These are phyloP conservation scores for Chlorops oryzae DNA, from an alignment of 1,140 invertebrate genomes.

Conservation along the genomic window DNA sequence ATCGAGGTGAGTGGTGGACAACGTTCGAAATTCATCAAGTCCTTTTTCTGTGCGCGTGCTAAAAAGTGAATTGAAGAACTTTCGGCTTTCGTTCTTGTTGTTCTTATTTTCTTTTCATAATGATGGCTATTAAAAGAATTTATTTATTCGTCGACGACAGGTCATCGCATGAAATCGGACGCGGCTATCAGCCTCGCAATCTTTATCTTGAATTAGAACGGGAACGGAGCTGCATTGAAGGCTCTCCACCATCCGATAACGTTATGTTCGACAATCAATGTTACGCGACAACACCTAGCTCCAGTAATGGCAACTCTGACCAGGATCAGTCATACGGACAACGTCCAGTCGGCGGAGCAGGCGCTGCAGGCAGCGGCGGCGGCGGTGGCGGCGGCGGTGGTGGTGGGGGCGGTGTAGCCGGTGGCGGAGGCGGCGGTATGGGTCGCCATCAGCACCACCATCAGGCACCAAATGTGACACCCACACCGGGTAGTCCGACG, in stretches of 20 bases:
- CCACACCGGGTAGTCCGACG: conserved; percentile 79
- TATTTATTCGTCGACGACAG: too few relatives aligned
- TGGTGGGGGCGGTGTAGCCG: conserved; percentile 6
- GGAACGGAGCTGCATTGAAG: conserved; percentile 62
- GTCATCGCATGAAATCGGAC: conserved; percentile 60
- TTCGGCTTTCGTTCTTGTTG: too few relatives aligned
- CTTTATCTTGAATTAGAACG: conserved; percentile 80
- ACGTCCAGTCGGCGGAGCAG: conserved; percentile 46
- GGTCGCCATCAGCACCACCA: conserved; percentile 38
- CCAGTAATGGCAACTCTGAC: conserved; percentile 83
- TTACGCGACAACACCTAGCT: conserved; percentile 86
- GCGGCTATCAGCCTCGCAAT: conserved; percentile 52
- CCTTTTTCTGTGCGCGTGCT: too few relatives aligned
- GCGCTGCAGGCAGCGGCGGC: conserved; percentile 7
- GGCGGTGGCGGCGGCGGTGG: conserved; percentile 12
- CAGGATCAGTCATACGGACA: conserved; percentile 68
- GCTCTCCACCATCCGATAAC: conserved; percentile 84
- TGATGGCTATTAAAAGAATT: too few relatives aligned
- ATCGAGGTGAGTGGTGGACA: conserved; percentile 43
- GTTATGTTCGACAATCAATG: conserved; percentile 90
- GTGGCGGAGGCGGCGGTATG: conserved; percentile 9
- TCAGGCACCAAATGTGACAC: conserved; percentile 56
- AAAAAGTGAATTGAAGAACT: background rate
- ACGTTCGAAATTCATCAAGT: too few relatives aligned
- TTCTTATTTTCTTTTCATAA: too few relatives aligned